Conservation (phyloP, 2,888 invertebrate genomes). For the Dryobota labecula region DNA sequence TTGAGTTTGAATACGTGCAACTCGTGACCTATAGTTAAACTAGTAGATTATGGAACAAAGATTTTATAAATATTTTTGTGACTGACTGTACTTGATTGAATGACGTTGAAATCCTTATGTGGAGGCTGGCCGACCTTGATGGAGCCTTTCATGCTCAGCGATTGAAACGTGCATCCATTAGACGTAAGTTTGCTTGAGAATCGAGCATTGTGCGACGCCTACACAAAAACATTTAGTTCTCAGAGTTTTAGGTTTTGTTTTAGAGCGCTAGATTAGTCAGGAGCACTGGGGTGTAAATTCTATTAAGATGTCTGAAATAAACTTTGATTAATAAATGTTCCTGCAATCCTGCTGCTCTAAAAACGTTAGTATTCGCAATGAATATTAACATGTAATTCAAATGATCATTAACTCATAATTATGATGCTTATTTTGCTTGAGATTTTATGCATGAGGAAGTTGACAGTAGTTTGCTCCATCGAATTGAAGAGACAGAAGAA, state of each 20-base stretch:
- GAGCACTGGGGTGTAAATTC: conserved; percentile 5
- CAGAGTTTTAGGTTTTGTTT: conserved; percentile 24
- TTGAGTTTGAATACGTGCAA: too few relatives aligned
- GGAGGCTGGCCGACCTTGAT: conserved; percentile 79
- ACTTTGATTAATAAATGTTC: conserved; percentile 3
- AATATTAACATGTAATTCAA: neutral
- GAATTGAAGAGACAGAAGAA: neutral
- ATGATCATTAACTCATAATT: neutral
- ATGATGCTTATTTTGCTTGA: neutral
- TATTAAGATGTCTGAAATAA: neutral
- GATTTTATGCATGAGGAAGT: neutral
- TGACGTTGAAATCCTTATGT: conserved; percentile 76
- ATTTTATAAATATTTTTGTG: neutral
- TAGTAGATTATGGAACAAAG: too few relatives aligned
- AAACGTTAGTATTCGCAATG: neutral
- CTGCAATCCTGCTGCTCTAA: neutral
- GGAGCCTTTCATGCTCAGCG: conserved; percentile 57
- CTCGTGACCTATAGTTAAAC: too few relatives aligned
- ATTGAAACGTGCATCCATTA: conserved; percentile 62
- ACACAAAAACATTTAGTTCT: conserved; percentile 40
- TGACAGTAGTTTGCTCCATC: neutral
- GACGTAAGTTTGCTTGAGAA: conserved; percentile 35
- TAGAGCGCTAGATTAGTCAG: conserved; percentile 8
- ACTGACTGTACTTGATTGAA: conserved; percentile 78
- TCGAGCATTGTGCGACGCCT: conserved; percentile 42